Conservation (phyloP, 1,140 invertebrate species). For the Gonioctena quinquepunctata region DNA sequence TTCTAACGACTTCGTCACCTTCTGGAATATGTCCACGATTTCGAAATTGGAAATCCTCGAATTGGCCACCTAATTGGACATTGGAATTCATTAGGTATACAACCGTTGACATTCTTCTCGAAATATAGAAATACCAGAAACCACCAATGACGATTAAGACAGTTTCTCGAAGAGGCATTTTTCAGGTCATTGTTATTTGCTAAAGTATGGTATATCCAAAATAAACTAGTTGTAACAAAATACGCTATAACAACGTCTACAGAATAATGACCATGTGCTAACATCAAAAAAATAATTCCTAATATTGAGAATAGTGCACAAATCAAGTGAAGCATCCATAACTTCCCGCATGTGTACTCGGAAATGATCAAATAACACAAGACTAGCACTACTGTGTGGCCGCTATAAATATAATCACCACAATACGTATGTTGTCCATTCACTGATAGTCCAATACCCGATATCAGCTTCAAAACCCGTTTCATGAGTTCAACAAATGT, state of each 20-base stretch:
- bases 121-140: constrained; percentile 82
- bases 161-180: constrained; percentile 55
- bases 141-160: constrained; percentile 75
- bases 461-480: constrained; percentile 76
- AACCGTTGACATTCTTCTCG: constrained; percentile 79
- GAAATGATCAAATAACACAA: constrained; percentile 81
- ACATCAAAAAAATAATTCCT: constrained; percentile 78
- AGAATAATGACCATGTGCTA: constrained; percentile 88
- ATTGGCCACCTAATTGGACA: too few relatives aligned
- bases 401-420: constrained; percentile 88
- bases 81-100: constrained; percentile 79
- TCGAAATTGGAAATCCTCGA: too few relatives aligned
- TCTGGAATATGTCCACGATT: too few relatives aligned
- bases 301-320: constrained; percentile 67
- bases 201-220: constrained; percentile 89
- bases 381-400: constrained; percentile 85
- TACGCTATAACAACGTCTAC: constrained; percentile 91
- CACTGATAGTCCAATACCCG: constrained; percentile 83
- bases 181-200: constrained; percentile 70
- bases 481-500: constrained; percentile 63
- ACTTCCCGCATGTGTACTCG: constrained; percentile 83
- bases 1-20: too few relatives aligned
- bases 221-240: constrained; percentile 85
- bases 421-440: constrained; percentile 90
- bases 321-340: constrained; percentile 75